These are phyloP conservation scores for Agrilus cyanescens DNA, from an alignment of 2,888 invertebrate genomes.

Conservation along the genomic window DNA sequence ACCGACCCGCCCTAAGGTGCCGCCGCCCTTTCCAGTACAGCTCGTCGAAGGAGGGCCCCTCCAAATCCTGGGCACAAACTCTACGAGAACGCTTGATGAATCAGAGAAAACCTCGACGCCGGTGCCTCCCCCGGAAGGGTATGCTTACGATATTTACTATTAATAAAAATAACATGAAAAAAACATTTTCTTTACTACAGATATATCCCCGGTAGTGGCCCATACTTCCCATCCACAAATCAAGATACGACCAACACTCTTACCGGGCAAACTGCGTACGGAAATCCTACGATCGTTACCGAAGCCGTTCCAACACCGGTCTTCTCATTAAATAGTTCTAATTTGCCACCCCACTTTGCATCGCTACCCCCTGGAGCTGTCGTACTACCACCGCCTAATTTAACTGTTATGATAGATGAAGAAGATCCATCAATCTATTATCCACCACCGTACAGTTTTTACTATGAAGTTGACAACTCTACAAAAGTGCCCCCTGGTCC, in stretches of 20 bases:
- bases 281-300: slow-evolving; percentile 52
- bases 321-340: slow-evolving; percentile 30
- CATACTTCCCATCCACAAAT: slow-evolving; percentile 45
- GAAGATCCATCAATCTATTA: slow-evolving; percentile 87
- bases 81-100: slow-evolving; percentile 60
- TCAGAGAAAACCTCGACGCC: slow-evolving; percentile 35
- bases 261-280: slow-evolving; percentile 53
- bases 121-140: slow-evolving; percentile 33
- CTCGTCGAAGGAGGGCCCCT: slow-evolving; percentile 76
- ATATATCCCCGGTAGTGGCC: slow-evolving; percentile 35
- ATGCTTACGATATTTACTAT: no score
- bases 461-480: slow-evolving; percentile 63
- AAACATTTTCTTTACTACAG: no score
- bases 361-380: slow-evolving; percentile 51
- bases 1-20: slow-evolving; percentile 68
- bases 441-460: slow-evolving; percentile 83
- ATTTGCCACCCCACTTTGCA: slow-evolving; percentile 36
- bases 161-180: neutral
- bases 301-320: slow-evolving; percentile 43
- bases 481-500: slow-evolving; percentile 71
- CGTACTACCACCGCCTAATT: slow-evolving; percentile 35
- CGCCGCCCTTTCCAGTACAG: slow-evolving; percentile 90
- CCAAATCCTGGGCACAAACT: slow-evolving; percentile 73
- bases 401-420: slow-evolving; percentile 68
- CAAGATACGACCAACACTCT: slow-evolving; percentile 53